These are phyloP conservation scores for Nymphalis urticae DNA, from an alignment of 2,888 invertebrate genomes.

Conservation along the genomic window DNA sequence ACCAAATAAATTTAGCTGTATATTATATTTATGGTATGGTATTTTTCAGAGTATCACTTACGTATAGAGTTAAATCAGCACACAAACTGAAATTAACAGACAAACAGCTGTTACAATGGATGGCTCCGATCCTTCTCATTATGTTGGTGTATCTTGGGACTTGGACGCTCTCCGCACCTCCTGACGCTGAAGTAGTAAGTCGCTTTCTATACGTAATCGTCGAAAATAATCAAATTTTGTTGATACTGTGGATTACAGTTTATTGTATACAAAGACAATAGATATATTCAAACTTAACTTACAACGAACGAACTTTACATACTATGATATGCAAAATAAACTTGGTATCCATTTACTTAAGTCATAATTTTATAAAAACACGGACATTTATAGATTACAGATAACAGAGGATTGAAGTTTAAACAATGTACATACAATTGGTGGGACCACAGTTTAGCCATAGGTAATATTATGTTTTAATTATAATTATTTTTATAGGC, in stretches of 20 bases:
- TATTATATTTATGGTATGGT: not conserved
- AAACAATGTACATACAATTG: constrained; percentile 95
- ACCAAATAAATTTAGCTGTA: too few species aligned
- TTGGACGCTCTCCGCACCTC: constrained; percentile 94
- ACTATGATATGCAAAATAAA: too few species aligned
- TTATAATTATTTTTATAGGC: not conserved
- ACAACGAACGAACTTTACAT: too few species aligned
- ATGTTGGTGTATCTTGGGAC: constrained; percentile 94
- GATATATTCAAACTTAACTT: too few species aligned
- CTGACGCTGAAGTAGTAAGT: constrained; percentile 87
- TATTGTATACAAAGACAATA: too few species aligned
- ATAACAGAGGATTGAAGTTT: constrained; percentile 89
- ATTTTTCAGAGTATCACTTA: constrained; percentile 89
- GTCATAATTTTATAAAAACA: not conserved
- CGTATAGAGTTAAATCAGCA: constrained; percentile 95
- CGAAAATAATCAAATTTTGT: too few species aligned
- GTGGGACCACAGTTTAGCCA: constrained; percentile 97
- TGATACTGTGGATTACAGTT: too few species aligned
- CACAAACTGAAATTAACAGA: constrained; percentile 96
- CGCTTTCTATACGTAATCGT: not conserved
- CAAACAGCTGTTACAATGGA: constrained; percentile 95
- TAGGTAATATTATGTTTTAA: constrained; percentile 79
- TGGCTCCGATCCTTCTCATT: constrained; percentile 94
- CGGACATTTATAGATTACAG: constrained; percentile 82
- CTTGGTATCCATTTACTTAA: too few species aligned